These are phyloP conservation scores for Rhogogaster chlorosoma DNA, from an alignment of 2,888 invertebrate genomes.

Conservation along the genomic window DNA sequence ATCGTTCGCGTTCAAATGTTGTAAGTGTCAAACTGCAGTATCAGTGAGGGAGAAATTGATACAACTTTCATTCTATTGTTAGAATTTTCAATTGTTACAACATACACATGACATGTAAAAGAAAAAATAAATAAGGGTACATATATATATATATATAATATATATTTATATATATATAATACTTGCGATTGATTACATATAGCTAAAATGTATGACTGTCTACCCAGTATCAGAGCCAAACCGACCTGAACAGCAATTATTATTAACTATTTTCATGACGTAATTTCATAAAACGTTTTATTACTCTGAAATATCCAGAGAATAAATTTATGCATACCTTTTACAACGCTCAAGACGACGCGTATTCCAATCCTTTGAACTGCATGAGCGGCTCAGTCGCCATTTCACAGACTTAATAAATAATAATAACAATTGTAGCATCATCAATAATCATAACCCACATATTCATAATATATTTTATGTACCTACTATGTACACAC, in stretches of 20 bases:
- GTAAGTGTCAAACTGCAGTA: neutral
- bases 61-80: neutral
- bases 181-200: constrained; percentile 30
- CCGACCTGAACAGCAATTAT: constrained; percentile 24
- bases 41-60: neutral
- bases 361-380: neutral
- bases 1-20: neutral
- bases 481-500: constrained; percentile 28
- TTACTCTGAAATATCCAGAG: neutral
- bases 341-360: neutral
- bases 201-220: constrained; percentile 10
- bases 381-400: neutral
- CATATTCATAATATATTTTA: constrained; percentile 30
- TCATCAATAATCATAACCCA: constrained; percentile 31
- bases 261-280: neutral
- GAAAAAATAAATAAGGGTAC: constrained; percentile 10
- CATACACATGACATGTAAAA: neutral
- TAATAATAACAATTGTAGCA: constrained; percentile 42
- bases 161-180: neutral
- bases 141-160: neutral
- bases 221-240: neutral
- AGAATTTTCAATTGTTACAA: constrained; percentile 9
- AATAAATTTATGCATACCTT: constrained; percentile 45
- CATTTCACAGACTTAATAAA: constrained; percentile 48
- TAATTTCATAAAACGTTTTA: neutral